A percentile compares a stretch with the other conserved stretches of the same genome.
Evolutionary conservation across 2,797 vertebrate species (phyloP).

Genomic region (Poecilia gillii): DNA sequence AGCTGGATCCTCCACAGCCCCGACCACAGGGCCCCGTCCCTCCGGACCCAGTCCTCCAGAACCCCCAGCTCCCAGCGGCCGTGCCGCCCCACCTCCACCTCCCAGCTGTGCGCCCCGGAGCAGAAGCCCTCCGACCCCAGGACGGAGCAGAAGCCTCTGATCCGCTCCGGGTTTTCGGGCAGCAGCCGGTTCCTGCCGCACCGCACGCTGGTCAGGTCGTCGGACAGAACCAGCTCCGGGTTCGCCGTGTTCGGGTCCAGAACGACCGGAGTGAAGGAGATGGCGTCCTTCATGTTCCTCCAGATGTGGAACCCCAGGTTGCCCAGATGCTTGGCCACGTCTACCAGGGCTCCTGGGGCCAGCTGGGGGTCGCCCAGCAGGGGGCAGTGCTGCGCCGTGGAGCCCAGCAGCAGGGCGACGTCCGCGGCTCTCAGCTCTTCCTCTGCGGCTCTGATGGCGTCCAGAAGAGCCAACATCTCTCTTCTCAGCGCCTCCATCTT

Average conservation of each 20-base stretch:
- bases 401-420: background rate
- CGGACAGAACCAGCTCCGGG: conserved; percentile 1
- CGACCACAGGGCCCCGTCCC: background rate
- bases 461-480: background rate
- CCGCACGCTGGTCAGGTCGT: background rate
- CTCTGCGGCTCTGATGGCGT: conserved; percentile 10
- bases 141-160: background rate
- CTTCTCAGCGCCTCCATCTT: conserved; percentile 3
- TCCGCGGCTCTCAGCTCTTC: conserved; percentile 2
- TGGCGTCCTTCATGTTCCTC: conserved; percentile 3
- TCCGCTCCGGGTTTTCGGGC: conserved; percentile 20
- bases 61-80: conserved; percentile 6
- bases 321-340: conserved; percentile 10
- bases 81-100: background rate
- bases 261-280: conserved; percentile 2
- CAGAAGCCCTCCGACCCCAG: too few species aligned
- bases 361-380: conserved; percentile 4
- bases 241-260: conserved; percentile 12
- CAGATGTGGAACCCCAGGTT: conserved; percentile 15
- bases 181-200: background rate
- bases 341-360: background rate
- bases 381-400: too few species aligned
- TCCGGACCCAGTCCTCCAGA: background rate
- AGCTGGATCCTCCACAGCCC: conserved; percentile 12
- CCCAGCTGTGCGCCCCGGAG: conserved; percentile 7